These are phyloP conservation scores for Leptothorax acervorum DNA, from an alignment of 2,888 invertebrate species.

Conservation along the genomic window DNA sequence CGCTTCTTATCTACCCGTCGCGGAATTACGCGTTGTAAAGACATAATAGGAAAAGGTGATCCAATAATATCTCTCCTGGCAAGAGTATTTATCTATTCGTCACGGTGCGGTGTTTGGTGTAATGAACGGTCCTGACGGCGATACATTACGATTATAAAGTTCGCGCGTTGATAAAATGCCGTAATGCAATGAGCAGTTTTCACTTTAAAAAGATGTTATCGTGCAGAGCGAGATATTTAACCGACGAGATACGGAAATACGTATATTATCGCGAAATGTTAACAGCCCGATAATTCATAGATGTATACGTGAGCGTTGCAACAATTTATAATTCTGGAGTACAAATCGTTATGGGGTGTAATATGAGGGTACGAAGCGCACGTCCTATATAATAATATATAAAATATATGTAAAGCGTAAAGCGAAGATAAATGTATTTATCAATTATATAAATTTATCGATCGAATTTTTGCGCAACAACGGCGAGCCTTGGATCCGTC, in stretches of 20 bases:
- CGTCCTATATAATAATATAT: neutral
- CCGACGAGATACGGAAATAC: neutral
- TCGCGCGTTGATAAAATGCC: constrained; percentile 15
- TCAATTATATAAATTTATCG: constrained; percentile 72
- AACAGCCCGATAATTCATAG: neutral
- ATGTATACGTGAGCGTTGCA: neutral
- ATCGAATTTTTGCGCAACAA: constrained; percentile 70
- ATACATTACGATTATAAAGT: constrained; percentile 42
- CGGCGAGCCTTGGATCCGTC: constrained; percentile 70
- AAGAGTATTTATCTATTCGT: constrained; percentile 56
- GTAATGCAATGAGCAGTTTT: constrained; percentile 3
- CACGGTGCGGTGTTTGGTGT: constrained; percentile 47
- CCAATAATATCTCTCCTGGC: constrained; percentile 62
- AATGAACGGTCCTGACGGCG: constrained; percentile 50
- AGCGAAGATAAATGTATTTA: constrained; percentile 52
- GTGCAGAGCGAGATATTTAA: neutral
- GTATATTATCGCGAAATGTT: neutral
- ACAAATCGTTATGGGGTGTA: neutral
- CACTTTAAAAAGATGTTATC: constrained; percentile 4
- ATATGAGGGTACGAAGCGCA: neutral
- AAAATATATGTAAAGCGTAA: neutral
- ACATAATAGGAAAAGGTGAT: constrained; percentile 68
- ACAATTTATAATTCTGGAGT: neutral
- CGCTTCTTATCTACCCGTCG: constrained; percentile 66
- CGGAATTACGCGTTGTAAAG: constrained; percentile 70